These are phyloP conservation scores for Formica aserva DNA, from an alignment of 2,888 invertebrate genomes.

Conservation along the genomic window DNA sequence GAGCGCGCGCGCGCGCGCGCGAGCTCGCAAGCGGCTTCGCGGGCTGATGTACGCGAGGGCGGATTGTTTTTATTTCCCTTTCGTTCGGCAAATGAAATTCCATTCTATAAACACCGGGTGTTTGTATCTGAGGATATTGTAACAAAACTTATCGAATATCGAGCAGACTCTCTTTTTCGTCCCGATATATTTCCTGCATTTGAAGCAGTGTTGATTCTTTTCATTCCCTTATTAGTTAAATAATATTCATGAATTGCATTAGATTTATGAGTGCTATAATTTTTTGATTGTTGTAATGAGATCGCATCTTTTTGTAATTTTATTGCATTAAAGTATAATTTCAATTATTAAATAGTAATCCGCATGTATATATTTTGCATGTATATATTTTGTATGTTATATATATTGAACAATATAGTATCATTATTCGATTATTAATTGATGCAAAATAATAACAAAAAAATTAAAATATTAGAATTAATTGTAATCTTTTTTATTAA, in stretches of 20 bases:
- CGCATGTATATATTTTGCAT: not conserved
- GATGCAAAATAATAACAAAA: not conserved
- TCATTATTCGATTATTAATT: conserved; percentile 11
- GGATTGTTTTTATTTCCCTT: conserved; percentile 58
- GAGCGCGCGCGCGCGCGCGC: conserved; percentile 48
- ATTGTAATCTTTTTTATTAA: not conserved
- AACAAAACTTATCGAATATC: conserved; percentile 51
- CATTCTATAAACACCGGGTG: conserved; percentile 56
- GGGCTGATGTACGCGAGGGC: conserved; percentile 51
- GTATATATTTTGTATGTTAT: not conserved
- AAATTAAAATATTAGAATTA: conserved; percentile 12
- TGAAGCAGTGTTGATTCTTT: not conserved
- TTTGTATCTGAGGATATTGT: conserved; percentile 53
- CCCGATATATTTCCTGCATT: conserved; percentile 12
- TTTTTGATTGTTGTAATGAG: not conserved
- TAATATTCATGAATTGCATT: not conserved
- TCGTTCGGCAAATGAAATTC: conserved; percentile 67
- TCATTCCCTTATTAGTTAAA: not conserved
- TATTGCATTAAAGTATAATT: not conserved
- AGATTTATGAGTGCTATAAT: not conserved
- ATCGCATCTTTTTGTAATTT: not conserved
- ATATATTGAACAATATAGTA: not conserved
- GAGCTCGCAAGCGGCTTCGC: conserved; percentile 46
- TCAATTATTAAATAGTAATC: not conserved
- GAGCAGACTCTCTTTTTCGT: conserved; percentile 26